Evolutionary conservation across 2,797 vertebrate genomes (phyloP), one percentile per base, ranked within the genome.

Genomic region (Trachurus trachurus): DNA sequence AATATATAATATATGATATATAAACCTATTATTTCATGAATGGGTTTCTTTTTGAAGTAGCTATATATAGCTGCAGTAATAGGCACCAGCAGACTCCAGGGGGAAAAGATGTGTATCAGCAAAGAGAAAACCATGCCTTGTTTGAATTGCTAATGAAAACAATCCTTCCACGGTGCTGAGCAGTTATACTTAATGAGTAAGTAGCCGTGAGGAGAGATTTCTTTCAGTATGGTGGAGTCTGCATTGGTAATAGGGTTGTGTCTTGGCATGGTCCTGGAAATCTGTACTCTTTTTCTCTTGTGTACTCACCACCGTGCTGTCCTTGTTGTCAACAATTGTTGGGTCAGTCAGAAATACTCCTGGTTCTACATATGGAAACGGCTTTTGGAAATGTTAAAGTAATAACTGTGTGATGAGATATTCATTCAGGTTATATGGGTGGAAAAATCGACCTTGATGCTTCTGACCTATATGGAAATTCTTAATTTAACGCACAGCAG

Each of bases 111-210:
- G 62, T 40, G 59, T 86, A 91, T 92, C 86, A 76, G 68, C 49
- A 77, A 66, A 80, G 66, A 83, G 49, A 79, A 81, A 88, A 80
- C 44, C 81, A 68, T 49, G 2, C 71, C 69, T 45, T 83, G 76
- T 91, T 90, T 89, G 84, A 90, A 89, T 88, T 89, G 86, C 86
- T 89, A 90, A 92, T 90, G 81, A 84, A 88, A 88, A 78, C 78
- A 78, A 83, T 86, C 67, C 75, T 76, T 76, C 26, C 71, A 74
- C 44, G 68, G 80, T 68, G 81, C 81, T 37, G 31, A 78, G 75
- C 16, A 21, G 87, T 88, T 89, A 80, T 62, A 13, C 78, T 76
- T 85, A 77, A 80, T 84, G 85, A 88, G 87, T 84, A 88, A 82
- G 91, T 87, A 73, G 74, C 89, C 5, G 2, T 0, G 0, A 82